Evolutionary conservation across 2,888 invertebrate genomes (phyloP).

Genomic region (Napeogenes inachia): DNA sequence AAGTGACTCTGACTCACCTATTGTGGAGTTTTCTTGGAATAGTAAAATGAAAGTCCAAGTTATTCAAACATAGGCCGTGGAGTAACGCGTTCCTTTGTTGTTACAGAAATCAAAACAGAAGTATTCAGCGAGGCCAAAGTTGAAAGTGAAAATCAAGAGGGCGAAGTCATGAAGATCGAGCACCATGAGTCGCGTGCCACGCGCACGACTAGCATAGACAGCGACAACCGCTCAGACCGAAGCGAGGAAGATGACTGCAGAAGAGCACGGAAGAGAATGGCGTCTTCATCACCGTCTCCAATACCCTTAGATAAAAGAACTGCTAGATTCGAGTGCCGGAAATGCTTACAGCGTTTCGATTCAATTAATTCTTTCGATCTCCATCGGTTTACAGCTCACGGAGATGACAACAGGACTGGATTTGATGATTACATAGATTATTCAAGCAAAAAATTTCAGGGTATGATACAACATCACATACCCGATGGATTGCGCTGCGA

Average conservation of each 20-base stretch:
- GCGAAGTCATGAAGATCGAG: constrained; percentile 52
- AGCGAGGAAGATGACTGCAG: constrained; percentile 68
- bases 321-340: constrained; percentile 80
- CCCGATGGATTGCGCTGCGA: constrained; percentile 83
- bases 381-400: constrained; percentile 82
- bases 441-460: constrained; percentile 86
- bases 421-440: constrained; percentile 89
- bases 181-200: constrained; percentile 52
- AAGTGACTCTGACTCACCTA: constrained; percentile 71
- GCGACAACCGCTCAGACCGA: constrained; percentile 76
- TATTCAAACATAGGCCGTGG: constrained; percentile 68
- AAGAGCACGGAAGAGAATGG: constrained; percentile 61
- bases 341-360: constrained; percentile 85
- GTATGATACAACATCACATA: constrained; percentile 84
- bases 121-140: constrained; percentile 69
- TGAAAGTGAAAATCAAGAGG: constrained; percentile 47
- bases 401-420: constrained; percentile 78
- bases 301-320: constrained; percentile 62
- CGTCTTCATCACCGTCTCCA: constrained; percentile 58
- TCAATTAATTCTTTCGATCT: constrained; percentile 83
- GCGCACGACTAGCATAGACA: constrained; percentile 71
- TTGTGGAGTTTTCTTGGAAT: constrained; percentile 73
- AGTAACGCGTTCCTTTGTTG: constrained; percentile 64
- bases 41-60: constrained; percentile 66
- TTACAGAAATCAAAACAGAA: constrained; percentile 76